Percentiles rank a stretch among this genome's conserved stretches.
These are phyloP conservation scores for Hexactinellida sp. DNA, from an alignment of 37 sponge, comb jelly and placozoan species.

Conservation along the genomic window DNA sequence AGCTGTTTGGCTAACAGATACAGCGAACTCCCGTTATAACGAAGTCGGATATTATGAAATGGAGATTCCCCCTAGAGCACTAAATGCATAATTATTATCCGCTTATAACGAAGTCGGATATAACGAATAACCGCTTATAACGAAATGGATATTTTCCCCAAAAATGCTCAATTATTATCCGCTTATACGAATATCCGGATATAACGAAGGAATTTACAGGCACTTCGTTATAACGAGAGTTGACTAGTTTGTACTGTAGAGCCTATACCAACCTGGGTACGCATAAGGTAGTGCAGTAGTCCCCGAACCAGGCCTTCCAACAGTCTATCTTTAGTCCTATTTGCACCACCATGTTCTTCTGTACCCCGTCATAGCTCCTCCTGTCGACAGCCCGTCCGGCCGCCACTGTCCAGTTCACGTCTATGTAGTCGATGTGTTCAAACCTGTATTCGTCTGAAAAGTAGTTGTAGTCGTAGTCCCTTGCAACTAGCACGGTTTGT, in stretches of 20 bases:
- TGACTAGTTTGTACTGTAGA: too few species aligned
- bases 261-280: constrained; percentile 3
- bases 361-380: neutral
- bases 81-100: too few species aligned
- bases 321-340: neutral
- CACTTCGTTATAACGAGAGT: too few species aligned
- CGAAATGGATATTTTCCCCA: too few species aligned
- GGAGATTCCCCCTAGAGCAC: too few species aligned
- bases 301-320: neutral
- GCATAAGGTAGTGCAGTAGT: neutral
- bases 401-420: neutral
- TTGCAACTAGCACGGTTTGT: neutral
- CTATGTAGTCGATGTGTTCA: neutral
- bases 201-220: too few species aligned
- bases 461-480: neutral
- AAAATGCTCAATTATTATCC: too few species aligned
- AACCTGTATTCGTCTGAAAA: neutral
- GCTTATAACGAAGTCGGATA: too few species aligned
- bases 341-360: neutral
- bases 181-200: too few species aligned
- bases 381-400: neutral
- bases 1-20: too few species aligned
- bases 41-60: too few species aligned
- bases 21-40: neutral
- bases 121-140: too few species aligned